Evolutionary conservation across 2,113 vertebrate genomes (phyloP).

Genomic region (Camelus bactrianus): DNA sequence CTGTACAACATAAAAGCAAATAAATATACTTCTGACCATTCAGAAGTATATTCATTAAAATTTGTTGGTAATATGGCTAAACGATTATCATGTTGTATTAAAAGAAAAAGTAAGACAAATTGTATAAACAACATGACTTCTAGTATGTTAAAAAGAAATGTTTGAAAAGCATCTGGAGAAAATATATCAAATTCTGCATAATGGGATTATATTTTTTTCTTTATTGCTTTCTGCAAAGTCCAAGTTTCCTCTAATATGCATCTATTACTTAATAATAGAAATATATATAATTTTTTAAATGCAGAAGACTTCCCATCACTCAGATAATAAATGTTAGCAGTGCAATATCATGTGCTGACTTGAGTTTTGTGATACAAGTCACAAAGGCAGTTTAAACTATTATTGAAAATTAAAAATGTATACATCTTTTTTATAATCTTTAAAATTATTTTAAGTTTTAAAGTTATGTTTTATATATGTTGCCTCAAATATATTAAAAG

Average conservation of each 20-base stretch:
- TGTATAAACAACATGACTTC: not conserved
- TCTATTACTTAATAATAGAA: slow-evolving; percentile 23
- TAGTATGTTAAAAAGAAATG: not conserved
- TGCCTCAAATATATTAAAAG: slow-evolving; percentile 24
- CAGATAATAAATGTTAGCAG: not conserved
- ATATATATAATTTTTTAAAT: slow-evolving; percentile 5
- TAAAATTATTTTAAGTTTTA: slow-evolving; percentile 50
- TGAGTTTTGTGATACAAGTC: slow-evolving; percentile 3
- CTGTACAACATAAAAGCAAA: slow-evolving; percentile 36
- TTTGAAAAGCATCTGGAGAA: not conserved
- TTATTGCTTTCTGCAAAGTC: not conserved
- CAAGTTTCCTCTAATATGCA: not conserved
- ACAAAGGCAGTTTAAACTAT: not conserved
- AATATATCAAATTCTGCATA: not conserved
- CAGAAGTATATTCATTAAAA: not conserved
- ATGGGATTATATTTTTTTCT: not conserved
- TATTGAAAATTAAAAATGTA: not conserved
- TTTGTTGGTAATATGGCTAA: not conserved
- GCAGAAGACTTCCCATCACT: not conserved
- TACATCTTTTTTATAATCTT: slow-evolving; percentile 19
- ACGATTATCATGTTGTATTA: not conserved
- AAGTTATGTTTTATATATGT: not conserved
- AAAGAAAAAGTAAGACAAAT: slow-evolving; percentile 55
- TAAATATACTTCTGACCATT: not conserved
- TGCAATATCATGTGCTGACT: not conserved